phyloP scores from a whole-genome alignment of 2,797 vertebrate species.

The Melanotaenia trifasciata region DNA sequence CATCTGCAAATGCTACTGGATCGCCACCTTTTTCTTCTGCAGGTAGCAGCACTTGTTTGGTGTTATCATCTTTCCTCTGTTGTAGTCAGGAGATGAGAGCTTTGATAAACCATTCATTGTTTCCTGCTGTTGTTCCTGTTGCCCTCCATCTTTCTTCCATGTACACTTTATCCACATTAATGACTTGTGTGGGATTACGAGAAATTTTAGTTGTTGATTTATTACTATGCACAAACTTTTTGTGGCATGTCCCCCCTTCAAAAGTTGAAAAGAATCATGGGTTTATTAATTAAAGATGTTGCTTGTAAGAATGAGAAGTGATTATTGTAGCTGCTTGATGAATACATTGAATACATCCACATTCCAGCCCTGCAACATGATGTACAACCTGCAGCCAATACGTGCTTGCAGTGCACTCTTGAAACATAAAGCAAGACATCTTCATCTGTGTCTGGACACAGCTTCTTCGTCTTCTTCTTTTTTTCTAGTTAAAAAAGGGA shows the following conservation, averaged over 20 bases:
- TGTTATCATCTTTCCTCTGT: conserved; percentile 34
- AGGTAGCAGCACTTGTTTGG: conserved; percentile 45
- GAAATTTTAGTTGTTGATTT: background rate
- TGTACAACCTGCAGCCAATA: conserved; percentile 24
- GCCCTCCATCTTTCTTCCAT: conserved; percentile 2
- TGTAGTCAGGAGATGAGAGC: conserved; percentile 41
- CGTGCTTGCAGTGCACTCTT: conserved; percentile 28
- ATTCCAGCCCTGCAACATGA: conserved; percentile 3
- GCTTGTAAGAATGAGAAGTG: no score
- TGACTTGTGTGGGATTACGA: background rate
- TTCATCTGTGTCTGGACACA: conserved; percentile 25
- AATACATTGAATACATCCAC: no score
- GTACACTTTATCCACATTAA: background rate
- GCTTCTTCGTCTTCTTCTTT: background rate
- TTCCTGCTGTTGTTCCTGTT: conserved; percentile 9
- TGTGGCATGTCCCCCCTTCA: background rate
- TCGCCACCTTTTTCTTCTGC: conserved; percentile 59
- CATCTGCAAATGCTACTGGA: conserved; percentile 34
- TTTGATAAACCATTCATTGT: conserved; percentile 41
- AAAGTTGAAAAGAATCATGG: background rate
- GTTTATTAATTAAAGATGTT: background rate
- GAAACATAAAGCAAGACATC: conserved; percentile 20
- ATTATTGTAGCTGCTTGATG: no score
- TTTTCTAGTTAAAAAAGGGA: conserved; percentile 42
- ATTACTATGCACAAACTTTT: background rate